Evolutionary conservation across 1,140 invertebrate species (phyloP).

Genomic region (Andricus grossulariae): DNA sequence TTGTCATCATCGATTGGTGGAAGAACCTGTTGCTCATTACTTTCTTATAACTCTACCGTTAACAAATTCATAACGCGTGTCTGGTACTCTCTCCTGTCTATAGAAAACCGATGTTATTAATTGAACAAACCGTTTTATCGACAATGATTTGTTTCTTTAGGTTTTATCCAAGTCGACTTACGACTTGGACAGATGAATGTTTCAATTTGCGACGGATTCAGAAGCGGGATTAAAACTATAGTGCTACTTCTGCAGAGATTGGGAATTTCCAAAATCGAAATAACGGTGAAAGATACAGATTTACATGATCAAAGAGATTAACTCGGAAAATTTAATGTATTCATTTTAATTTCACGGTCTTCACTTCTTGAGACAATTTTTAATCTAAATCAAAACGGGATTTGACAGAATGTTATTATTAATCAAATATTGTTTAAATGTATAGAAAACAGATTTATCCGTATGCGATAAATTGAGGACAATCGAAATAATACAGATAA

Average conservation of each 20-base stretch:
- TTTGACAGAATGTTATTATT: too few species aligned
- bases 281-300: neutral
- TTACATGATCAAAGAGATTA: neutral
- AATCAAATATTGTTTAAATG: too few species aligned
- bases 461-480: too few species aligned
- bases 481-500: neutral
- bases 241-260: neutral
- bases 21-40: constrained; percentile 45
- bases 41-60: constrained; percentile 49
- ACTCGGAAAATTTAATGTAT: too few species aligned
- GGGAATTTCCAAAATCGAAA: neutral
- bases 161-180: neutral
- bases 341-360: too few species aligned
- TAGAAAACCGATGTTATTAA: constrained; percentile 25
- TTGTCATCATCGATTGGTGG: constrained; percentile 11
- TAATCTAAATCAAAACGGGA: too few species aligned
- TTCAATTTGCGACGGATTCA: neutral
- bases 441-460: too few species aligned
- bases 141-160: constrained; percentile 15
- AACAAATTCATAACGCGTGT: constrained; percentile 43
- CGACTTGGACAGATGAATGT: neutral
- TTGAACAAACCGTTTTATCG: constrained; percentile 7
- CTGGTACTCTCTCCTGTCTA: constrained; percentile 35
- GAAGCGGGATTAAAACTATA: neutral
- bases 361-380: too few species aligned